A percentile compares a stretch with the other conserved stretches of the same genome.
phyloP scores from a whole-genome alignment of 2,113 vertebrate species.

The Laticauda laticaudata region DNA sequence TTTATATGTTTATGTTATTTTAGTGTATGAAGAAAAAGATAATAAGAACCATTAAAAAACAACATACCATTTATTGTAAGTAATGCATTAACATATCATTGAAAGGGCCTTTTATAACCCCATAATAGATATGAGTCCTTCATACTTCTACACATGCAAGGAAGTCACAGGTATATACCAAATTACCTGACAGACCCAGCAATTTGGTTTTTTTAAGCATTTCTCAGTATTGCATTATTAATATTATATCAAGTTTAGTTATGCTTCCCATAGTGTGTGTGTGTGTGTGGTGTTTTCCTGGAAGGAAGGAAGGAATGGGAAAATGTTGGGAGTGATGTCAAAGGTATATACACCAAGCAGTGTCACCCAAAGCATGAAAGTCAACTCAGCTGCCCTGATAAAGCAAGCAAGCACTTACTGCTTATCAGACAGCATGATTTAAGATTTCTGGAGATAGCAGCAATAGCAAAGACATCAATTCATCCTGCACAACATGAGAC shows the following conservation, averaged over 20 bases:
- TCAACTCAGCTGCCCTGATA: background rate
- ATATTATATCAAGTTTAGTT: background rate
- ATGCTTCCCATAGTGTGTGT: background rate
- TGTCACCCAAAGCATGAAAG: background rate
- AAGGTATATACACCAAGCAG: background rate
- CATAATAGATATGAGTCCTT: background rate
- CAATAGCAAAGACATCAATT: background rate
- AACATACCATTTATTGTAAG: background rate
- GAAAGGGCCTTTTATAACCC: background rate
- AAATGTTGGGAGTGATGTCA: background rate
- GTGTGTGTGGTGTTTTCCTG: background rate
- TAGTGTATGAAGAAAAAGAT: background rate
- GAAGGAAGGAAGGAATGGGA: background rate
- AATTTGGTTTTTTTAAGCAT: background rate
- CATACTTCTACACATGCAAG: background rate
- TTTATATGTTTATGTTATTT: background rate
- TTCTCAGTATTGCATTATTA: background rate
- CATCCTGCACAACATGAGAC: background rate
- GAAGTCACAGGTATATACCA: background rate
- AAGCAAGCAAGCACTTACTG: background rate
- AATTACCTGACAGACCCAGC: background rate
- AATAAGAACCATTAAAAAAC: background rate
- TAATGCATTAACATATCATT: background rate
- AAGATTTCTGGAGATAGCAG: background rate
- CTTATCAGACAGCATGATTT: background rate